A percentile compares a stretch with the other conserved stretches of the same genome.
phyloP scores from a whole-genome alignment of 2,888 invertebrate species.

The Caenorhabditis imperialis region DNA sequence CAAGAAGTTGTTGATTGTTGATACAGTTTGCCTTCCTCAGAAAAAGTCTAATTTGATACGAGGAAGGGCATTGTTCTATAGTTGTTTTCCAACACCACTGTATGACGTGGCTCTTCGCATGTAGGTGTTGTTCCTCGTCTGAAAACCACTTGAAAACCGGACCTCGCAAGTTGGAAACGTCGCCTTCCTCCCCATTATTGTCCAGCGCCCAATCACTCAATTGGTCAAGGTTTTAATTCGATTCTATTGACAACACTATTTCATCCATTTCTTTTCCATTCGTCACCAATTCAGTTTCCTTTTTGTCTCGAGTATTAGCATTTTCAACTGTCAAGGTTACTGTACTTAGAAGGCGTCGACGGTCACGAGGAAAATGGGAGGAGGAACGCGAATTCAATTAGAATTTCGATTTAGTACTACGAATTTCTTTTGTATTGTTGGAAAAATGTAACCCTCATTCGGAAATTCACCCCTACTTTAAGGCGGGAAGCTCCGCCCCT shows the following conservation, averaged over 20 bases:
- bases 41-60: slow-evolving; percentile 17
- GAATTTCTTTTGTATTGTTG: too few relatives aligned
- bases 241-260: slow-evolving; percentile 50
- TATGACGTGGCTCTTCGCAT: slow-evolving; percentile 13
- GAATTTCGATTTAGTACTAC: too few relatives aligned
- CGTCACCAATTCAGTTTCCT: slow-evolving; percentile 6
- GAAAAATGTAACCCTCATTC: too few relatives aligned
- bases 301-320: slow-evolving; percentile 12
- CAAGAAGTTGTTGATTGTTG: slow-evolving; percentile 1
- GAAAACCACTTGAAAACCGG: slow-evolving; percentile 19
- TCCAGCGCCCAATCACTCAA: slow-evolving; percentile 12
- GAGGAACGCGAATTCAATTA: not conserved
- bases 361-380: not conserved
- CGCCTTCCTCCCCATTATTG: not conserved
- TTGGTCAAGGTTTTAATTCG: slow-evolving; percentile 42
- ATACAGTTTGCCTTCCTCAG: not conserved
- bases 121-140: too few relatives aligned
- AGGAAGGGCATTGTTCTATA: slow-evolving; percentile 2
- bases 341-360: slow-evolving; percentile 20
- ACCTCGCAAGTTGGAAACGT: slow-evolving; percentile 3
- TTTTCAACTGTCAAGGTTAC: slow-evolving; percentile 23
- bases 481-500: too few relatives aligned
- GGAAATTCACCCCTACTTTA: too few relatives aligned
- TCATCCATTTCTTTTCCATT: slow-evolving; percentile 3
- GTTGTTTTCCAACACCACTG: not conserved